A percentile compares a stretch with the other conserved stretches of the same genome.
These are phyloP conservation scores for Corythornis cristatus DNA, from an alignment of 2,113 vertebrate genomes.

Conservation along the genomic window DNA sequence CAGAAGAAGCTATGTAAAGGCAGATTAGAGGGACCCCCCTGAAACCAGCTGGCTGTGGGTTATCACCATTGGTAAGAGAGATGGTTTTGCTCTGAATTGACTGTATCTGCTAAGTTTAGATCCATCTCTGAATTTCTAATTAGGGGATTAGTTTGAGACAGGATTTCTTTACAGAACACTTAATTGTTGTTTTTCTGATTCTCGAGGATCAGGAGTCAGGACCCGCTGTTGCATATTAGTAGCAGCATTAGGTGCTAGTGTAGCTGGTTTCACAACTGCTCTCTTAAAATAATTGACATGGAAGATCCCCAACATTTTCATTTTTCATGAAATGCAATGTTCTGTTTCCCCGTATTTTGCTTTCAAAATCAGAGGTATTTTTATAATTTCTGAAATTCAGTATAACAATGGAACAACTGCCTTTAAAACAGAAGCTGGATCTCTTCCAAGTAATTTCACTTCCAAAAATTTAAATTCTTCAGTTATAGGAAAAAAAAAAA, in stretches of 20 bases:
- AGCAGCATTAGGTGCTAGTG: not conserved
- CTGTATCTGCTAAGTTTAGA: not conserved
- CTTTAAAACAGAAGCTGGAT: constrained; percentile 7
- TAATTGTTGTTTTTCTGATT: not conserved
- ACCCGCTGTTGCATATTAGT: not conserved
- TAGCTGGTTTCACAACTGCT: not conserved
- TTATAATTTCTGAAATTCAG: not conserved
- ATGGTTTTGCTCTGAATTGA: not conserved
- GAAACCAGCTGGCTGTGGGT: not conserved
- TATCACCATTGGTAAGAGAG: not conserved
- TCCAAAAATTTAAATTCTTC: not conserved
- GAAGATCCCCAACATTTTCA: not conserved
- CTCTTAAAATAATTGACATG: not conserved
- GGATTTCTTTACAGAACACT: constrained; percentile 7
- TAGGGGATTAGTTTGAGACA: not conserved
- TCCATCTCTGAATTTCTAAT: not conserved
- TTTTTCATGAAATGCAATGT: not conserved
- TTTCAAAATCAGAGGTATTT: not conserved
- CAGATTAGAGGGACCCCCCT: fast-evolving
- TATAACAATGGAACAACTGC: not conserved
- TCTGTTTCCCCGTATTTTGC: not conserved
- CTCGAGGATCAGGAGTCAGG: not conserved
- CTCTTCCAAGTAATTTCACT: constrained; percentile 2
- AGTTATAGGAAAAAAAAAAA: not conserved
- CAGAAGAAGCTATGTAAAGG: not conserved